Base-by-base conservation (phyloP, 2,888 invertebrate genomes). In the Agrotis puta region DNA sequence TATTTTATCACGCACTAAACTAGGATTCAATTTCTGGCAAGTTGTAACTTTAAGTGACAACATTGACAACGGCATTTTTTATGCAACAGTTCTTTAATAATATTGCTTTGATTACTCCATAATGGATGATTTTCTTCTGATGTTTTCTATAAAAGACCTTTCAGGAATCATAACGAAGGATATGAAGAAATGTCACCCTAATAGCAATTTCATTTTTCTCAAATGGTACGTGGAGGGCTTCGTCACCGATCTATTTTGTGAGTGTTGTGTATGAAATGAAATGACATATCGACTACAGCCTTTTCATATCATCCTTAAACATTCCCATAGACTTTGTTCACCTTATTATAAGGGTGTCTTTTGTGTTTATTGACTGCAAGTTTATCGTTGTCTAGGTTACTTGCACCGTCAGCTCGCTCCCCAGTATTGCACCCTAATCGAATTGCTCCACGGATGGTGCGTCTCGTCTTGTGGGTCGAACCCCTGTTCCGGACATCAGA, bases 371-470 rank as follows among this genome's bases (percentile, higher is more conserved):
- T 61, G 16, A 24, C 18, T 18, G 85, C 74, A 85, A 78, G 68
- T 75, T 77, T 88, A 88, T 83, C 64, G 70, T 86, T 73, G 85
- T 84, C 75, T 80, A 83, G 82, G 87, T 88, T 86, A 87, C 89
- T 89, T 95, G 95, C 95, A 93, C 87, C 89, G 94, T 93, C 94
- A 93, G 94, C 92, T 89, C 85, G 87, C 90, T 90, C 95, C 94
- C 94, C 91, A 91, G 92, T 88, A 89, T 89, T 94, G 94, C 94
- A 94, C 95, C 96, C 96, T 96, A 95, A 96, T 96, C 95, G 94
- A 95, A 95, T 96, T 87, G 92, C 92, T 92, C 89, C 87, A 95
- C 95, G 95, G 93, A 92, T 94, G 93, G 95, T 93, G 94, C 92
- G 92, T 92, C 89, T 89, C 88, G 91, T 93, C 94, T 93, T 93